Evolutionary conservation across 2,797 vertebrate genomes (phyloP).

Genomic region (Gambelia wislizenii): DNA sequence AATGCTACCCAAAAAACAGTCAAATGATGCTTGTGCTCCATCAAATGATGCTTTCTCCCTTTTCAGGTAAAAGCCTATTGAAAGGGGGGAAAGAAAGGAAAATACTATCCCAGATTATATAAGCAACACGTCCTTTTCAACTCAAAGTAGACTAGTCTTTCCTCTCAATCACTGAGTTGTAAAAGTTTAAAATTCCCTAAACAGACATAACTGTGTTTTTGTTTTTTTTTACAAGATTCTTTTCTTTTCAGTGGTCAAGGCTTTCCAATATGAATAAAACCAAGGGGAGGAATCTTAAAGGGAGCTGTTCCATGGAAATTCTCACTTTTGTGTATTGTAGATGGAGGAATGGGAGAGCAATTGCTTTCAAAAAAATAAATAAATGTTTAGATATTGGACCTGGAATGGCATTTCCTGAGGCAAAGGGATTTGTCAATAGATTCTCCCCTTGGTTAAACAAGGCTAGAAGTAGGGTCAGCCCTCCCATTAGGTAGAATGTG

Average conservation of each 20-base stretch:
- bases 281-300: neutral
- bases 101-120: constrained; percentile 20
- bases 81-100: neutral
- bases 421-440: neutral
- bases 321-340: neutral
- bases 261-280: constrained; percentile 4
- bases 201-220: constrained; percentile 16
- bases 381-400: constrained; percentile 51
- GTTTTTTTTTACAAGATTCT: constrained; percentile 13
- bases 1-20: neutral
- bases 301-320: constrained; percentile 14
- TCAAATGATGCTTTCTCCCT: neutral
- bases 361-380: neutral
- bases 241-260: constrained; percentile 25
- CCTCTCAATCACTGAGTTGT: neutral
- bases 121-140: neutral
- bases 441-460: constrained; percentile 46
- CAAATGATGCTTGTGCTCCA: neutral
- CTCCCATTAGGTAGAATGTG: neutral
- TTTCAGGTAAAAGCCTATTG: neutral
- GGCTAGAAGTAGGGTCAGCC: neutral
- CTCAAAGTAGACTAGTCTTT: constrained; percentile 4
- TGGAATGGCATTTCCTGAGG: constrained; percentile 66
- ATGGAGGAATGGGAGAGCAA: neutral
- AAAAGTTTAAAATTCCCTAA: neutral